These are phyloP conservation scores for Pachycephus smyrnensis DNA, from an alignment of 2,888 invertebrate genomes.

Conservation along the genomic window DNA sequence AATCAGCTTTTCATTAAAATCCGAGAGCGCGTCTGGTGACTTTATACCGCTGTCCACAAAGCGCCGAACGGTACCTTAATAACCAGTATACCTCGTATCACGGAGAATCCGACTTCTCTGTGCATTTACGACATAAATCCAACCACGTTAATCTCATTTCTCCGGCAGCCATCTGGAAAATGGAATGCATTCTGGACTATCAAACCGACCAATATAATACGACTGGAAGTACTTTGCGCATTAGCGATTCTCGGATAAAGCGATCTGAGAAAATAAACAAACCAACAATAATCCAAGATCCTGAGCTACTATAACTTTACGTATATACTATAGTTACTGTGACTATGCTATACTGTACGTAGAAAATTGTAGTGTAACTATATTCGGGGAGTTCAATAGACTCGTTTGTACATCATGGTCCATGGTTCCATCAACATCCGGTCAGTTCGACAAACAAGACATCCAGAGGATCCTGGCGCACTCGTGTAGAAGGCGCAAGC, in stretches of 20 bases:
- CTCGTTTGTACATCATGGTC: background rate
- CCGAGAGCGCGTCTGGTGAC: background rate
- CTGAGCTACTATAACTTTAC: background rate
- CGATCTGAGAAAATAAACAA: background rate
- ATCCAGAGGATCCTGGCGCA: background rate
- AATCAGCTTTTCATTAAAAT: background rate
- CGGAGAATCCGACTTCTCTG: background rate
- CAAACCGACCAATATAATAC: background rate
- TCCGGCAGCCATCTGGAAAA: background rate
- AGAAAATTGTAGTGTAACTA: background rate
- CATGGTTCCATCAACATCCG: constrained; percentile 8
- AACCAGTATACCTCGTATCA: background rate
- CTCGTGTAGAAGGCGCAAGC: background rate
- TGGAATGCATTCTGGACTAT: background rate
- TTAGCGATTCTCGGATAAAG: background rate
- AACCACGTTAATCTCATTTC: background rate
- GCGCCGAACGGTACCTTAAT: background rate
- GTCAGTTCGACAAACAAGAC: background rate
- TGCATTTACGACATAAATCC: background rate
- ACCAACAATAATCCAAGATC: background rate
- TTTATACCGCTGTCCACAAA: background rate
- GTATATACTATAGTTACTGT: background rate
- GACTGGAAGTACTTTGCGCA: background rate
- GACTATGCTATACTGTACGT: background rate
- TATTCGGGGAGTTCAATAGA: background rate